A percentile compares a stretch with the other conserved stretches of the same genome.
phyloP scores from a whole-genome alignment of 1,140 invertebrate species.

The Anastrepha obliqua region DNA sequence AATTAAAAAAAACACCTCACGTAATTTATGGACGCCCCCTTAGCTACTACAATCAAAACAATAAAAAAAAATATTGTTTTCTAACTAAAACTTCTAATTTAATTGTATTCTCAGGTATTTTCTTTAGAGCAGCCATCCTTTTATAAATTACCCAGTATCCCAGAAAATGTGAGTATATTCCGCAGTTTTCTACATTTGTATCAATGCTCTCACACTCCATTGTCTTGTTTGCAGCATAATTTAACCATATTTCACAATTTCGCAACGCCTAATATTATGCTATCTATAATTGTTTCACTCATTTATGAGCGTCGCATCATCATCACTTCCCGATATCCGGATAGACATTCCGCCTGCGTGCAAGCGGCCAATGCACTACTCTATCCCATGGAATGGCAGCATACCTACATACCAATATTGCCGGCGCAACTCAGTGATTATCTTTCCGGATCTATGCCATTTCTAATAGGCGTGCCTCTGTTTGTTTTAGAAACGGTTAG shows the following conservation, averaged over 20 bases:
- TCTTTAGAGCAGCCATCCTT: conserved; percentile 83
- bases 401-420: conserved; percentile 94
- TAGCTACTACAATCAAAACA: no score
- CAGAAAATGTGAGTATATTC: conserved; percentile 88
- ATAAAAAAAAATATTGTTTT: background rate
- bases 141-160: conserved; percentile 89
- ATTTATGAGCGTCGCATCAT: conserved; percentile 92
- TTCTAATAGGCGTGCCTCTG: conserved; percentile 90
- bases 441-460: conserved; percentile 93
- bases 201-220: conserved; percentile 57
- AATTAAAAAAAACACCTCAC: no score
- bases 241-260: conserved; percentile 95
- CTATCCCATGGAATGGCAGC: conserved; percentile 97
- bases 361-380: conserved; percentile 92
- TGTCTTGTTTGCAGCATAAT: conserved; percentile 84
- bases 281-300: conserved; percentile 92
- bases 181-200: background rate
- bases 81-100: conserved; percentile 68
- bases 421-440: conserved; percentile 90
- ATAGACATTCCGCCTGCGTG: conserved; percentile 90
- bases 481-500: conserved; percentile 79
- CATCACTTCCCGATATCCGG: conserved; percentile 88
- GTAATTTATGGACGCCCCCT: no score
- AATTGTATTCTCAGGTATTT: conserved; percentile 79
- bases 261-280: conserved; percentile 91